phyloP scores from a whole-genome alignment of 2,888 invertebrate species.

The Pachliopta kotzebuea region DNA sequence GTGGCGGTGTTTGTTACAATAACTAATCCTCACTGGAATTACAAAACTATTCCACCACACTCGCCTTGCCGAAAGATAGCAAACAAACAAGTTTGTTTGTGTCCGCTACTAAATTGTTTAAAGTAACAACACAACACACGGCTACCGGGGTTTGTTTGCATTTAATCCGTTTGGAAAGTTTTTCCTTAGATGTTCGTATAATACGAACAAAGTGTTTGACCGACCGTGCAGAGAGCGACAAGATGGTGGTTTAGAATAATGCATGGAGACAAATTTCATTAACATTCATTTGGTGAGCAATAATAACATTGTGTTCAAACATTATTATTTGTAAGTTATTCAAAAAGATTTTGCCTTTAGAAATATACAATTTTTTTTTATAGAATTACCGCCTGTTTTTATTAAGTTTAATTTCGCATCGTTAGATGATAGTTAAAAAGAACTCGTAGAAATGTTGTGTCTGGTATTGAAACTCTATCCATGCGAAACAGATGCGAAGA shows the following conservation, averaged over 20 bases:
- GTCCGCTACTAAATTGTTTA: conserved; percentile 69
- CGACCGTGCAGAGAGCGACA: conserved; percentile 38
- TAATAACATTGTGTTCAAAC: neutral
- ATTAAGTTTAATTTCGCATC: conserved; percentile 45
- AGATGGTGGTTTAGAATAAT: too few relatives aligned
- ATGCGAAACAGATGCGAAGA: conserved; percentile 69
- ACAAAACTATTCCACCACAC: conserved; percentile 43
- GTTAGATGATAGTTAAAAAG: conserved; percentile 66
- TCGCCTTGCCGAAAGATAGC: conserved; percentile 44
- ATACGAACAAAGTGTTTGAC: conserved; percentile 47
- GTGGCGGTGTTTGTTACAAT: conserved; percentile 53
- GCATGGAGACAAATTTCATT: conserved; percentile 22
- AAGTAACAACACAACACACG: conserved; percentile 59
- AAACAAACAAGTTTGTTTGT: conserved; percentile 71
- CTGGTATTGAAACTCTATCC: conserved; percentile 71
- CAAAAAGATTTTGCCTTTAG: neutral
- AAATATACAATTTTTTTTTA: neutral
- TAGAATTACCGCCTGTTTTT: neutral
- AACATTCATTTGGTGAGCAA: conserved; percentile 15
- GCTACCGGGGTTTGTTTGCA: conserved; percentile 68
- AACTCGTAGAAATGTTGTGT: conserved; percentile 68
- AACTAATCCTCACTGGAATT: conserved; percentile 62
- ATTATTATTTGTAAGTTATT: neutral
- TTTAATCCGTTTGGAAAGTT: conserved; percentile 74
- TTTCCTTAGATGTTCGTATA: conserved; percentile 60